Conservation (phyloP, 2,888 invertebrate species). For the Caenorhabditis zanzibari region DNA sequence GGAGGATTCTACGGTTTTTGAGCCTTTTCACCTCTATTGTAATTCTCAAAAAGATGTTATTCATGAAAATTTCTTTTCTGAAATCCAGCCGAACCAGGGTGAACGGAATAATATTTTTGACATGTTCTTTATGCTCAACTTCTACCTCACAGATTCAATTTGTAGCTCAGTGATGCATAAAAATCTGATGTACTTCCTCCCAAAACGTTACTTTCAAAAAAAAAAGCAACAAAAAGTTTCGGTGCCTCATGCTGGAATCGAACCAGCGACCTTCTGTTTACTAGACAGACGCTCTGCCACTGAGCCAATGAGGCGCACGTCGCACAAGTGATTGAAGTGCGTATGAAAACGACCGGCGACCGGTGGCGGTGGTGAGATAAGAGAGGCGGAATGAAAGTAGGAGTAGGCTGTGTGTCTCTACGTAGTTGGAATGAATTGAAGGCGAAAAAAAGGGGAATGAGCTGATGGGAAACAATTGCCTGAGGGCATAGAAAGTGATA, state of each 20-base stretch:
- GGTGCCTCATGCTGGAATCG: slow-evolving; percentile 83
- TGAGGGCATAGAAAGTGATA: slow-evolving; percentile 48
- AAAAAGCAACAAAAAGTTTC: slow-evolving; percentile 27
- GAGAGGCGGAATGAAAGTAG: neutral
- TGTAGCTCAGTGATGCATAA: neutral
- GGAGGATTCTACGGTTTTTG: slow-evolving; percentile 4
- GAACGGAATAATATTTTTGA: slow-evolving; percentile 21
- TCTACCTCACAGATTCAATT: slow-evolving; percentile 29
- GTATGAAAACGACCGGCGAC: neutral
- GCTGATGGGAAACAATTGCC: slow-evolving; percentile 54
- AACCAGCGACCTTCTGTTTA: slow-evolving; percentile 83
- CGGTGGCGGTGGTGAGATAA: slow-evolving; percentile 12
- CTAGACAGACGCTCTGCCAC: slow-evolving; percentile 83
- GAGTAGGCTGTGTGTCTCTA: slow-evolving; percentile 2
- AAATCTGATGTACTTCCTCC: slow-evolving; percentile 25
- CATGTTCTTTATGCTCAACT: slow-evolving; percentile 28
- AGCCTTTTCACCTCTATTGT: neutral
- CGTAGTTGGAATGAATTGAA: slow-evolving; percentile 14
- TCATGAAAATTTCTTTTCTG: too few species aligned
- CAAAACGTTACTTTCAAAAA: neutral
- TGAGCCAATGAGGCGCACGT: slow-evolving; percentile 81
- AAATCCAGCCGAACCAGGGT: neutral
- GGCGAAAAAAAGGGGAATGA: slow-evolving; percentile 17
- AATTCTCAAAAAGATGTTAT: neutral
- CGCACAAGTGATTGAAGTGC: neutral